Evolutionary conservation across 2,113 vertebrate genomes (phyloP).

Genomic region (Cyprinodon tularosa): DNA sequence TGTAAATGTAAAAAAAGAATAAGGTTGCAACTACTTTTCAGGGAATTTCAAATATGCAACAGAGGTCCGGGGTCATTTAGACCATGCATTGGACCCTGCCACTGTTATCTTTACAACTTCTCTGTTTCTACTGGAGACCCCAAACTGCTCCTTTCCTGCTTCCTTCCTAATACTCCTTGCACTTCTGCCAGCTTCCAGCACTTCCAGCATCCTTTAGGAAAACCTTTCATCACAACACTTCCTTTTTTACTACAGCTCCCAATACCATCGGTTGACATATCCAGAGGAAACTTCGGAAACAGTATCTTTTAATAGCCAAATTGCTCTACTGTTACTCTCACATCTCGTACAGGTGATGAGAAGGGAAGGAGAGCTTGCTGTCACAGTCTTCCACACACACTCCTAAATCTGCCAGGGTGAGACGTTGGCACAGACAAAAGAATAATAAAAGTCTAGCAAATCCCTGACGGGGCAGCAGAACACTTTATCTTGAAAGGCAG

Average conservation of each 20-base stretch:
- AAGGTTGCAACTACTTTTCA: background rate
- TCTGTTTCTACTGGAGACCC: slow-evolving; percentile 55
- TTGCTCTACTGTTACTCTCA: slow-evolving; percentile 8
- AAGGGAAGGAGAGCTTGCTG: slow-evolving; percentile 53
- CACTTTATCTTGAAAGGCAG: slow-evolving; percentile 64
- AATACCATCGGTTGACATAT: slow-evolving; percentile 46
- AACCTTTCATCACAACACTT: slow-evolving; percentile 49
- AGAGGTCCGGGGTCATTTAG: slow-evolving; percentile 65
- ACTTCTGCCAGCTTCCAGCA: slow-evolving; percentile 20
- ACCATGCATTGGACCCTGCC: slow-evolving; percentile 74
- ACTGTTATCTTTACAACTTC: slow-evolving; percentile 57
- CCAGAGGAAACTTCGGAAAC: slow-evolving; percentile 34
- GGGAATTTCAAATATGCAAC: background rate
- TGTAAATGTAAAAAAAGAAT: background rate
- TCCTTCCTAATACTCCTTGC: slow-evolving; percentile 37
- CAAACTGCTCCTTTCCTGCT: slow-evolving; percentile 11
- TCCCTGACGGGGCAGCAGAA: slow-evolving; percentile 18
- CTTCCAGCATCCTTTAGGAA: slow-evolving; percentile 30
- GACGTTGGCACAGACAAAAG: slow-evolving; percentile 58
- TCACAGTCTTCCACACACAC: slow-evolving; percentile 52
- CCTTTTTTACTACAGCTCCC: slow-evolving; percentile 58
- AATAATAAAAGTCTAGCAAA: slow-evolving; percentile 52
- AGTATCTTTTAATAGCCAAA: slow-evolving; percentile 25
- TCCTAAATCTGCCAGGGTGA: slow-evolving; percentile 65
- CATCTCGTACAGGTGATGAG: slow-evolving; percentile 10